Conservation (phyloP, 2,888 invertebrate species). For the Polymixis flavicincta region DNA sequence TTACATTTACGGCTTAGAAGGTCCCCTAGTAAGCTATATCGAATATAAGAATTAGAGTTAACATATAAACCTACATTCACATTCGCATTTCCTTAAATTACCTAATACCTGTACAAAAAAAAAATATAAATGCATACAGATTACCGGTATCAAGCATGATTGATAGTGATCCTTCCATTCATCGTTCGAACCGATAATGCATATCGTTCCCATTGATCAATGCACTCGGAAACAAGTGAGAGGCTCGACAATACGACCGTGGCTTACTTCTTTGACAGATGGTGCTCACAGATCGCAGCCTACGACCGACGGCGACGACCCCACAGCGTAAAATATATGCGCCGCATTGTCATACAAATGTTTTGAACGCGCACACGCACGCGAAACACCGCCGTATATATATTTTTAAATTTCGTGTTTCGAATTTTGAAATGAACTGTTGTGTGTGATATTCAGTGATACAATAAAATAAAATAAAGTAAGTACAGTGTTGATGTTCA, state of each 20-base stretch:
- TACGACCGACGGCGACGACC: conserved; percentile 81
- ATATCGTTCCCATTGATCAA: conserved; percentile 55
- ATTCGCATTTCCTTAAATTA: background rate
- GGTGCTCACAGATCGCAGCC: conserved; percentile 72
- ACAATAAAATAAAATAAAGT: conserved; percentile 4
- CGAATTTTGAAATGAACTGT: conserved; percentile 41
- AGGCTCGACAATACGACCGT: conserved; percentile 80
- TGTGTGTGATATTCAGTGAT: conserved; percentile 42
- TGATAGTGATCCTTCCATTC: conserved; percentile 51
- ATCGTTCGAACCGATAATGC: conserved; percentile 28
- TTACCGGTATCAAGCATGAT: conserved; percentile 33
- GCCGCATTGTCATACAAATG: conserved; percentile 84
- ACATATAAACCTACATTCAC: background rate
- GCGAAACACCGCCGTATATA: conserved; percentile 19
- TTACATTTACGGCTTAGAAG: too few relatives aligned
- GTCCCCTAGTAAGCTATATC: too few relatives aligned
- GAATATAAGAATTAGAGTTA: too few relatives aligned
- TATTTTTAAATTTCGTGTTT: conserved; percentile 28
- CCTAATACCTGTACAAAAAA: conserved; percentile 12
- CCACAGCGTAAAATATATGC: conserved; percentile 75
- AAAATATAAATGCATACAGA: conserved; percentile 19
- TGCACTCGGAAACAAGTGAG: conserved; percentile 79
- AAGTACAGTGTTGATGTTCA: conserved; percentile 38
- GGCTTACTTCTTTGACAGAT: conserved; percentile 85
- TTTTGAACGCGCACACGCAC: conserved; percentile 69